Base-by-base conservation (phyloP, 2,113 vertebrate genomes). In the Alectura lathami region DNA sequence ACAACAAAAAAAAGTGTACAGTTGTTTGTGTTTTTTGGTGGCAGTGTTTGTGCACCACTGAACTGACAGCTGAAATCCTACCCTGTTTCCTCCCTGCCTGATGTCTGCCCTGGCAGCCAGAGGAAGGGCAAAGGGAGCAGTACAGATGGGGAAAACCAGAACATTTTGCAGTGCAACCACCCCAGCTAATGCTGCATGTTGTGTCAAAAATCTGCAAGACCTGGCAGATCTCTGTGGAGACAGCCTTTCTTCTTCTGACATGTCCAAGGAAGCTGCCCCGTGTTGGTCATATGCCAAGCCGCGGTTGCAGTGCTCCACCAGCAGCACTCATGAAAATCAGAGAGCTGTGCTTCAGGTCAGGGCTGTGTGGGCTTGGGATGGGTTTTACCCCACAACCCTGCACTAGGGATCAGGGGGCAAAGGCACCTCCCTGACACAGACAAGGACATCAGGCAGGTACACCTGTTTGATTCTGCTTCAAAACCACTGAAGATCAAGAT, bases 61-160 rank as follows among this genome's bases (percentile, higher is more conserved):
- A 88, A 74, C 75, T 92, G 93, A 91, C 60, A 91, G 78, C 51
- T 76, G 78, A 91, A 59, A 79, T 56, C 8, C 6, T 47, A 34
- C 53, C 13, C 42, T 51, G 1, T 57, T 86, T 69, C 60, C 50
- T 75, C 14, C 34, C 30, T 42, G 13, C 9, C 42, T 60, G 32
- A 67, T 76, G 62, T 86, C 89, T 88, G 64, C 81, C 27, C 85
- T 67, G 86, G 88, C 57, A 66, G 91, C 5, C 43, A 22, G 30
- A 2, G 21, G 76, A 90, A 91, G 34, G 18, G 2, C 6, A 69
- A 53, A 59, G 27, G 8, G 12, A 63, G 24, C 0, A 1, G 9
- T 43, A 87, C 9, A 42, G 43, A 36, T 34, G 64, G 21, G 43
- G 48, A n/a, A 89, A 91, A 83, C 3, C 15, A 23, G 51, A 50